A percentile compares a stretch with the other conserved stretches of the same genome.
These are phyloP conservation scores for Prorops nasuta DNA, from an alignment of 1,140 invertebrate genomes.

Conservation along the genomic window DNA sequence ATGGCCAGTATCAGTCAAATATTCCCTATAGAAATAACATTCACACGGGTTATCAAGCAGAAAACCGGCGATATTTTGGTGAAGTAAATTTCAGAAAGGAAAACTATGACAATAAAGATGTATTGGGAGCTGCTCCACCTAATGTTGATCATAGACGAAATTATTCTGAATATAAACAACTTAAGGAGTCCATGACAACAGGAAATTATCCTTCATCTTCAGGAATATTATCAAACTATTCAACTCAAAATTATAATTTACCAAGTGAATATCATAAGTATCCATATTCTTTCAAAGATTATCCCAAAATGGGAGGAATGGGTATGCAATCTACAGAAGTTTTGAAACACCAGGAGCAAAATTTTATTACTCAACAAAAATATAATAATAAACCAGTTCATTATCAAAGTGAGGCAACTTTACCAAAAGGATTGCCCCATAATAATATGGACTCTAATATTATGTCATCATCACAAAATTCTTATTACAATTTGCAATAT, in stretches of 20 bases:
- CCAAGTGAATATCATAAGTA: constrained; percentile 46
- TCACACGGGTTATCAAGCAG: constrained; percentile 29
- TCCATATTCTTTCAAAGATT: constrained; percentile 38
- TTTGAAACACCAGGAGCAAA: constrained; percentile 43
- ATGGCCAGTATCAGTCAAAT: constrained; percentile 37
- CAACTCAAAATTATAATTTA: constrained; percentile 43
- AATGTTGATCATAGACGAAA: constrained; percentile 37
- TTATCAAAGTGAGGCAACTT: constrained; percentile 35
- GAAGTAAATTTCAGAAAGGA: constrained; percentile 43
- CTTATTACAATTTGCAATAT: constrained; percentile 41
- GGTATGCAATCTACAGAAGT: constrained; percentile 30
- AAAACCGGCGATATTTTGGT: constrained; percentile 35
- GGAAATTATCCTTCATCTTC: constrained; percentile 36
- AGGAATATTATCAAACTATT: constrained; percentile 39
- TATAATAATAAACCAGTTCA: constrained; percentile 39
- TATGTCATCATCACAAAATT: constrained; percentile 33
- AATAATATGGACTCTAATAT: constrained; percentile 23
- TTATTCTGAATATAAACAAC: constrained; percentile 42
- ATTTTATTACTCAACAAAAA: constrained; percentile 37
- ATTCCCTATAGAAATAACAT: constrained; percentile 41
- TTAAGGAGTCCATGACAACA: constrained; percentile 35
- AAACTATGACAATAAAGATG: constrained; percentile 32
- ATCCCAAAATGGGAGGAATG: constrained; percentile 28
- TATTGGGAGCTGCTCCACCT: constrained; percentile 21
- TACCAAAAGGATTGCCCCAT: constrained; percentile 27